Base-by-base conservation (phyloP, 1,140 invertebrate genomes). In the Drosophila auraria region DNA sequence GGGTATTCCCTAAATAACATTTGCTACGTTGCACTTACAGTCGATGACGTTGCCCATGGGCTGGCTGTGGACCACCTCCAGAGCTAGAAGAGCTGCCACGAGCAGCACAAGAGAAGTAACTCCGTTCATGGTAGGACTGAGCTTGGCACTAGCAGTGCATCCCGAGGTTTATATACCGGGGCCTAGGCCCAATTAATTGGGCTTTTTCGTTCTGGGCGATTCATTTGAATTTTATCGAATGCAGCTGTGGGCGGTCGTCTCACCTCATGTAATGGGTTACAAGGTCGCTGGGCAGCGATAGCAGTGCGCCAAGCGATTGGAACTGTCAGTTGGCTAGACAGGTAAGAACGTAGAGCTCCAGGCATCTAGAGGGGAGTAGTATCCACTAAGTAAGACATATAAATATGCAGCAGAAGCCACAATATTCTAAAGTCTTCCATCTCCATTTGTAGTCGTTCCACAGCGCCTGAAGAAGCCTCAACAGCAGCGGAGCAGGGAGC, bases 211-310 rank as follows among this genome's bases (percentile, higher is more conserved):
- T 71, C 50, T 23, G 12, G 15, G 45, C 40, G 27, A 53, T 77
- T 90, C 63, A 90, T 89, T 89, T 66, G 71, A 86, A 90, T 89
- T 80, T 76, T 82, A 89, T 90, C 82, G 44, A 70, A 25, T 64
- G 74, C 47, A 89, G 70, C 83, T 87, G 83, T 81, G 84, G 84
- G 87, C 75, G 86, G 87, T 71, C 84, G 50, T 64, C 47, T 49
- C 69, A 47, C 73, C 82, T 51, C 59, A 44, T 70, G 60, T 42
- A 70, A 66, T 70, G 60, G 59, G 63, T 83, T 75, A 90, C 86
- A 87, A 82, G 86, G 84, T 76, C 74, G 65, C 51, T 54, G 45
- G 42, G 30, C 33, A 47, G 33, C 56, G 47, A 81, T 71, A 56
- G 38, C 45, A 17, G 25, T 45, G 38, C 38, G 7, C 45, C 71